Base-by-base conservation (phyloP, 2,113 vertebrate species). In the Paramisgurnus dabryanus region DNA sequence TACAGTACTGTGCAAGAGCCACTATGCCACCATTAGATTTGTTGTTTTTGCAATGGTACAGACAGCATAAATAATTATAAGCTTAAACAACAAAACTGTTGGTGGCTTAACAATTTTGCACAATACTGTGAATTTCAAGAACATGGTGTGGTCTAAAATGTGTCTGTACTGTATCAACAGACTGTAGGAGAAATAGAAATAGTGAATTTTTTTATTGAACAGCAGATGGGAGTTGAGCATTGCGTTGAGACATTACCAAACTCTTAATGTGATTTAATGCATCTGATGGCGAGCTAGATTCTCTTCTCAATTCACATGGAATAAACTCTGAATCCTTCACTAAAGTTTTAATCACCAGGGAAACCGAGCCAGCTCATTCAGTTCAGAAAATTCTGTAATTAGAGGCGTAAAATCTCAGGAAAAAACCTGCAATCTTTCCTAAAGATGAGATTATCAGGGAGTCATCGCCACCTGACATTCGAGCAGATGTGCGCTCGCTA, bases 361-460 rank as follows among this genome's bases (percentile, higher is more conserved):
- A 63, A 75, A 63, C 41, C 60, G 57, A 47, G 72, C 72, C 72
- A 75, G 43, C 18, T 75, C 18, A 10, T 63, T 75, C 72, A 64
- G 72, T 75, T 75, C 47, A 18, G 18, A 63, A 63, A 64, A 63
- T 75, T 75, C 41, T 64, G 22, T 64, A 75, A 75, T 64, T 64
- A 50, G 73, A 75, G 73, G 43, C 58, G 10, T 43, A 75, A 75
- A 55, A 53, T 65, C 22, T 77, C 75, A 55, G 47, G 63, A 66
- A 77, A 34, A 63, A 77, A 66, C 75, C 60, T 10, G 2, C 55
- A 77, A 77, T 66, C 63, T 77, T 77, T 66, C 27, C 47, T 77
- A 77, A 77, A 77, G 27, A 77, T 77, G 75, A 66, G 61, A 77
- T 77, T 77, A 77, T 77, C 75, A 66, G 10, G 47, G 49, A 77